Base-by-base conservation (phyloP, 2,113 vertebrate genomes). In the Pristiophorus japonicus region DNA sequence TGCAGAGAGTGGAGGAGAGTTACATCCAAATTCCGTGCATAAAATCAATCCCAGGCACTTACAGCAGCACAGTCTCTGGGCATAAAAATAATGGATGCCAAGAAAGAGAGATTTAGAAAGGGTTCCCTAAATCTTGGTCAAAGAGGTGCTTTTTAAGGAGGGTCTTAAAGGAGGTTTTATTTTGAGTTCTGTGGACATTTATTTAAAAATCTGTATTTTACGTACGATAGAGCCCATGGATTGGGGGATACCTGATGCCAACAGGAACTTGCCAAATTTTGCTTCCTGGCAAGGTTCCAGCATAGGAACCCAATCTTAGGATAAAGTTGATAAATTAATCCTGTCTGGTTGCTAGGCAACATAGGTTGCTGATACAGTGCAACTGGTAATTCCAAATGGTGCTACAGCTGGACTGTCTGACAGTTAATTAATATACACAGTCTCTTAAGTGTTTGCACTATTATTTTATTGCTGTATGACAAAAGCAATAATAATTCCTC, bases 261-360 rank as follows among this genome's bases (percentile, higher is more conserved):
- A n/a, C 30, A 59, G 4, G 34, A 59, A 59, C 55, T 90, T 55
- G 11, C 45, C 42, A 55, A 6, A 51, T 87, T 8, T 87, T 47
- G 84, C 55, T 88, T 27, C 87, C 55, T 16, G 12, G 11, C 51
- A 90, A 90, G n/a, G n/a, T n/a, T n/a, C n/a, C n/a, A n/a, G n/a
- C n/a, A n/a, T n/a, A n/a, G 45, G 45, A 55, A 51, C 42, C 84
- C 45, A 90, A 59, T 18, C 34, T 62, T 30, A 62, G 51, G 3
- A 90, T 34, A 90, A 90, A 90, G 51, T 59, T 12, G 30, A 16
- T 90, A 30, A n/a, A 62, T 59, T 90, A n/a, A 59, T 62, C 51
- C 87, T n/a, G 55, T 90, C 87, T 62, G 4, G 87, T 90, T 90
- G 87, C 87, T 90, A 59, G 55, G 87, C 87, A 90, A 87, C 84